phyloP scores from a whole-genome alignment of 92 coral and sea anemone species.

The Hydrozoanthus gracilis region DNA sequence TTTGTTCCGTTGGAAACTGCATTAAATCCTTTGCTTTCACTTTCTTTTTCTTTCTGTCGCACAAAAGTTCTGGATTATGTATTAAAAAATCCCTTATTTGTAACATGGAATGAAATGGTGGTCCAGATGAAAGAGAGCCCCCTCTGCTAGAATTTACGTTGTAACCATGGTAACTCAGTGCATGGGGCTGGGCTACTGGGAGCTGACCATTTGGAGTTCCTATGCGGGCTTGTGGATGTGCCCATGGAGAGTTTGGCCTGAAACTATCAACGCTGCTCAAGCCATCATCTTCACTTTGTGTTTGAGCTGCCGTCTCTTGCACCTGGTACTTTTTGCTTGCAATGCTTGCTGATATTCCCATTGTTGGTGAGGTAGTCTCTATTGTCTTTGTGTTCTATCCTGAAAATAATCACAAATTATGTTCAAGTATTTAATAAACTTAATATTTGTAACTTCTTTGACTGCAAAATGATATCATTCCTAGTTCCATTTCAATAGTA shows the following conservation, averaged over 20 bases:
- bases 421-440: not conserved
- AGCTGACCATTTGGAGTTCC: conserved; percentile 49
- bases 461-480: no score
- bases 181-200: conserved; percentile 31
- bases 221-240: conserved; percentile 76
- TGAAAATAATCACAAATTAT: not conserved
- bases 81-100: conserved; percentile 76
- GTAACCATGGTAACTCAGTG: conserved; percentile 54
- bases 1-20: conserved; percentile 50
- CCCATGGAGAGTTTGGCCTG: conserved; percentile 78
- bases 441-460: no score
- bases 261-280: conserved; percentile 80
- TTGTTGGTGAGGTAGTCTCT: not conserved
- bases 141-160: conserved; percentile 29
- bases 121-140: conserved; percentile 16
- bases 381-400: not conserved
- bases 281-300: conserved; percentile 58
- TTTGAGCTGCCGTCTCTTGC: conserved; percentile 22
- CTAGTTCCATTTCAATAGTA: no score
- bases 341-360: conserved; percentile 90
- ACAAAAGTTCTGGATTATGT: conserved; percentile 71
- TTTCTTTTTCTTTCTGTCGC: conserved; percentile 62
- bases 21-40: conserved; percentile 40
- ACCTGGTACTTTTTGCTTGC: conserved; percentile 48
- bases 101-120: conserved; percentile 71